These are phyloP conservation scores for Sycophila sp. DNA, from an alignment of 1,140 invertebrate species.

Conservation along the genomic window DNA sequence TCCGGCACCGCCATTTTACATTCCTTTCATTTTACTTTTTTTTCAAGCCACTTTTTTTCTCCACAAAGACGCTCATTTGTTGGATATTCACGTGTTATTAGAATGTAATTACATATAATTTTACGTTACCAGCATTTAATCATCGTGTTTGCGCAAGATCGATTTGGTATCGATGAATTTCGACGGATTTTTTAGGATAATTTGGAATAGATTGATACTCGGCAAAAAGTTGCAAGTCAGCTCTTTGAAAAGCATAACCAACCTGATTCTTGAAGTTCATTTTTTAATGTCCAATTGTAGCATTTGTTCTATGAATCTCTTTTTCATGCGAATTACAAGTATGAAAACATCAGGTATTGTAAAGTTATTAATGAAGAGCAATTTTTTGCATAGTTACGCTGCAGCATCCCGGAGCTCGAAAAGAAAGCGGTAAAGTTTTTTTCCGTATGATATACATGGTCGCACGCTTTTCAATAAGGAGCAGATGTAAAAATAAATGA, in stretches of 20 bases:
- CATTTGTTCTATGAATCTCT: neutral
- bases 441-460: too few relatives aligned
- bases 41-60: too few relatives aligned
- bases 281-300: too few relatives aligned
- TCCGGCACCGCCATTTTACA: slow-evolving; percentile 30
- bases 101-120: slow-evolving; percentile 7
- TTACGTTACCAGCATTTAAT: neutral
- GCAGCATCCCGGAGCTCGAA: too few relatives aligned
- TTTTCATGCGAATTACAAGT: neutral
- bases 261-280: too few relatives aligned
- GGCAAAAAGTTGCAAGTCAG: too few relatives aligned
- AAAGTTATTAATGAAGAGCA: neutral
- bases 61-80: slow-evolving; percentile 41
- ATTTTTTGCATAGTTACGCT: neutral
- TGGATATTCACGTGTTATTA: slow-evolving; percentile 4
- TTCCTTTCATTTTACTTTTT: slow-evolving; percentile 31
- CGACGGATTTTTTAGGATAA: too few relatives aligned
- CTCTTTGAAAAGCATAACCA: too few relatives aligned
- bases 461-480: neutral
- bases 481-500: slow-evolving; percentile 21
- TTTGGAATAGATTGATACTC: too few relatives aligned
- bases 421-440: too few relatives aligned
- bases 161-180: slow-evolving; percentile 18
- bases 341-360: neutral
- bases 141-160: slow-evolving; percentile 35